Evolutionary conservation across 2,113 vertebrate genomes (phyloP).

Genomic region (Electrona antarctica): DNA sequence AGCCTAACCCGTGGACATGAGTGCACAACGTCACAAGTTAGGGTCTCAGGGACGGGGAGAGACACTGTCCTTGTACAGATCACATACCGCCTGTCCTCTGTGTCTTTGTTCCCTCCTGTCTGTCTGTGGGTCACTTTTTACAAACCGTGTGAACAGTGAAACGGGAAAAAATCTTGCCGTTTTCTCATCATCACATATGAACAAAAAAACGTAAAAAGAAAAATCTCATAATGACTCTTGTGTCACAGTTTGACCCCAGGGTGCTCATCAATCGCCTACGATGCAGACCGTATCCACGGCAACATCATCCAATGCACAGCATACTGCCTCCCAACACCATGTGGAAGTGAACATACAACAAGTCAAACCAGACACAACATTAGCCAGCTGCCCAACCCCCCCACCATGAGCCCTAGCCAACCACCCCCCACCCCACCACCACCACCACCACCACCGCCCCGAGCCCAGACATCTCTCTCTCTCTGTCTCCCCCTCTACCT

Average conservation of each 20-base stretch:
- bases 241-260: no score
- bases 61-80: slow-evolving; percentile 72
- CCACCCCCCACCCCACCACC: neutral
- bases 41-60: slow-evolving; percentile 99
- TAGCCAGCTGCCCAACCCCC: slow-evolving; percentile 49
- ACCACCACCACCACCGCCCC: neutral
- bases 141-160: no score
- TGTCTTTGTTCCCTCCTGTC: neutral
- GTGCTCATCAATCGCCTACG: no score
- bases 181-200: no score
- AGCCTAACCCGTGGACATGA: slow-evolving; percentile 99
- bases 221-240: no score
- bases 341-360: slow-evolving; percentile 58
- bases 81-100: neutral
- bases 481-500: slow-evolving; percentile 12
- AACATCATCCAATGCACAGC: neutral
- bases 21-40: slow-evolving; percentile 99
- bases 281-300: neutral
- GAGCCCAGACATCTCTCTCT: neutral
- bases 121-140: neutral
- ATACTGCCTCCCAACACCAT: slow-evolving; percentile 4
- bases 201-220: no score
- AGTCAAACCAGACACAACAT: slow-evolving; percentile 81
- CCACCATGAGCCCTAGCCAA: slow-evolving; percentile 18
- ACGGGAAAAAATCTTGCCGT: no score